Base-by-base conservation (phyloP, 2,797 vertebrate genomes). In the Melanotaenia trifasciata region DNA sequence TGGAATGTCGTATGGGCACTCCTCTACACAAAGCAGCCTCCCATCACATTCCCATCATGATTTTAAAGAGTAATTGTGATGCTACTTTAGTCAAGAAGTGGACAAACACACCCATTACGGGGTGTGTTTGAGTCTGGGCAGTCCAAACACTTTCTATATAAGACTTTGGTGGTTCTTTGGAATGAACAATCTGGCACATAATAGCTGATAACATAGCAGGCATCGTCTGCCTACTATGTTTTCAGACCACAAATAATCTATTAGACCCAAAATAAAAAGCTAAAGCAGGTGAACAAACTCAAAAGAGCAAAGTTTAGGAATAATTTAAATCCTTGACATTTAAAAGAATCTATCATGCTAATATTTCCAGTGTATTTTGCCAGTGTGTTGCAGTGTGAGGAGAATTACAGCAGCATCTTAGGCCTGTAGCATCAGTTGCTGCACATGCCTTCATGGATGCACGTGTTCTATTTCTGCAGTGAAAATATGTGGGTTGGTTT, bases 391-490 rank as follows among this genome's bases (percentile, higher is more conserved):
- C 45, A 47, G 45, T 20, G 45, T 47, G 45, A 47, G 45, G 20
- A 26, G 51, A 0, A 54, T 53, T 24, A 26, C 22, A 26, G 11
- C 51, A 78, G 58, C 68, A 51, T 83, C 58, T n/a, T 5, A 28
- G 60, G 18, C 57, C 36, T 35, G 22, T 12, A 60, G 62, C 74
- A 66, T 87, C 76, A 67, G 73, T 70, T 67, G 72, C 45, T 65
- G 51, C 75, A 33, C 66, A 84, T 83, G 72, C 84, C 76, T 79
- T 24, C 14, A 13, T 50, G 80, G 79, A 86, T 78, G 78, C 74
- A 81, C 80, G 79, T 3, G 70, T 73, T 84, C 88, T 91, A 89
- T 92, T 90, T 88, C 76, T 87, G 84, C 83, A 45, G 59, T 79
- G 81, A 77, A 74, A 89, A 74, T 72, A 80, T 87, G 76, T 59